Conservation (phyloP, 2,797 vertebrate species). For the Rousettus madagascariensis region DNA sequence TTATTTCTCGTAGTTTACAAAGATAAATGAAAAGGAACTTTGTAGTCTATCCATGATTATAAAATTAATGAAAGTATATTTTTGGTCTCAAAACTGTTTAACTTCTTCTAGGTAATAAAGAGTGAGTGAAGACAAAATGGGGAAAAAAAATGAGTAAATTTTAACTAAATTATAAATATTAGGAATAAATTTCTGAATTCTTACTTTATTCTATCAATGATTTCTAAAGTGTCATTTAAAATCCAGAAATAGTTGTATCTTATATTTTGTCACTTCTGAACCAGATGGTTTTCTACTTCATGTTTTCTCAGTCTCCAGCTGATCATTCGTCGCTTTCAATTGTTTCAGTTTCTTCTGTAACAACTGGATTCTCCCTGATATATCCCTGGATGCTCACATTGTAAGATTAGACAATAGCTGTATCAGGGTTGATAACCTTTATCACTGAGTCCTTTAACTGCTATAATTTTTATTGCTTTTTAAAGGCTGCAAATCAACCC, state of each 20-base stretch:
- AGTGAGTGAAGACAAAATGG: not conserved
- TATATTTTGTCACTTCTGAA: constrained; percentile 13
- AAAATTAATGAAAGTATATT: not conserved
- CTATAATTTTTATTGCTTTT: constrained; percentile 35
- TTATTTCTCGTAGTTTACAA: not conserved
- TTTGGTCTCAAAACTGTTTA: not conserved
- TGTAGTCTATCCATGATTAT: not conserved
- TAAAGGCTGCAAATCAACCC: constrained; percentile 10
- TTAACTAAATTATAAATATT: not conserved
- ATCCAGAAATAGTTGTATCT: not conserved
- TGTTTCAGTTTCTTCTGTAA: constrained; percentile 42
- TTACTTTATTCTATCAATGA: not conserved
- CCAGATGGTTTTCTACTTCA: constrained; percentile 22
- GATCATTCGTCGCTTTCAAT: constrained; percentile 33
- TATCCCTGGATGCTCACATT: not conserved
- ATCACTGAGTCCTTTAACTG: constrained; percentile 22
- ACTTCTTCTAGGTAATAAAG: not conserved
- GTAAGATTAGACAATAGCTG: not conserved
- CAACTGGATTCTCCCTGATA: not conserved
- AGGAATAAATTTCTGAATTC: not conserved
- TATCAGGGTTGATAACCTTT: not conserved
- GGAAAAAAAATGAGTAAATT: not conserved
- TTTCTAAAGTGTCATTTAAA: constrained; percentile 43
- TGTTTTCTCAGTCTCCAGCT: constrained; percentile 23
- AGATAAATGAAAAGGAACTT: not conserved